A percentile compares a stretch with the other conserved stretches of the same genome.
Conservation (phyloP, 2,113 vertebrate genomes). For the Proterorhinus semilunaris region DNA sequence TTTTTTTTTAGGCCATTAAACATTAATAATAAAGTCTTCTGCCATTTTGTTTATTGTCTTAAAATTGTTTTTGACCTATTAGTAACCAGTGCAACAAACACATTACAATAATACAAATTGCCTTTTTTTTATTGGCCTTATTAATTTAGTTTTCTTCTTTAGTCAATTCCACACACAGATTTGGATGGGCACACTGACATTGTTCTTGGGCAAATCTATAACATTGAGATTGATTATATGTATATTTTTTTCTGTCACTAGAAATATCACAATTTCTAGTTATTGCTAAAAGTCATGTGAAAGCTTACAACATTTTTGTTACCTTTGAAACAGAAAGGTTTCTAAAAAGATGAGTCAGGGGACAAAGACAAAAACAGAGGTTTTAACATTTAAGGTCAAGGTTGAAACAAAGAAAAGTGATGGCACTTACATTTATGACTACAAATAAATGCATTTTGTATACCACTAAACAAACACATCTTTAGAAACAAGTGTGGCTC, state of each 20-base stretch:
- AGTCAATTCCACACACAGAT: neutral
- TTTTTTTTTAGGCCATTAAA: no score
- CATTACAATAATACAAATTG: neutral
- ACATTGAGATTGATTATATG: neutral
- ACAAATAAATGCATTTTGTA: conserved; percentile 32
- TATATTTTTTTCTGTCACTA: conserved; percentile 13
- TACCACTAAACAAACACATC: conserved; percentile 46
- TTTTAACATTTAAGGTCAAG: conserved; percentile 38
- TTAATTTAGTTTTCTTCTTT: no score
- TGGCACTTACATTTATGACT: conserved; percentile 31
- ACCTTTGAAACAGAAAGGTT: conserved; percentile 22
- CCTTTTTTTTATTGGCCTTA: neutral
- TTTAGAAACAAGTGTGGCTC: conserved; percentile 52
- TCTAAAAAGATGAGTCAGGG: conserved; percentile 45
- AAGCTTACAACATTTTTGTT: conserved; percentile 1
- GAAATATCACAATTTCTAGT: neutral
- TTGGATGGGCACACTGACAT: no score
- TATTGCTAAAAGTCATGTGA: conserved; percentile 27
- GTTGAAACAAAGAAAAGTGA: conserved; percentile 47
- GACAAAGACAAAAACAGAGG: conserved; percentile 32
- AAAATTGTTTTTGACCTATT: no score
- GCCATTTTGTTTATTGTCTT: no score
- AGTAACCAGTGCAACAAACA: neutral
- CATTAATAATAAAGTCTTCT: no score
- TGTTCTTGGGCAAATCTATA: neutral